These are phyloP conservation scores for Dermatophagoides farinae DNA, from an alignment of 1,140 invertebrate species.

Conservation along the genomic window DNA sequence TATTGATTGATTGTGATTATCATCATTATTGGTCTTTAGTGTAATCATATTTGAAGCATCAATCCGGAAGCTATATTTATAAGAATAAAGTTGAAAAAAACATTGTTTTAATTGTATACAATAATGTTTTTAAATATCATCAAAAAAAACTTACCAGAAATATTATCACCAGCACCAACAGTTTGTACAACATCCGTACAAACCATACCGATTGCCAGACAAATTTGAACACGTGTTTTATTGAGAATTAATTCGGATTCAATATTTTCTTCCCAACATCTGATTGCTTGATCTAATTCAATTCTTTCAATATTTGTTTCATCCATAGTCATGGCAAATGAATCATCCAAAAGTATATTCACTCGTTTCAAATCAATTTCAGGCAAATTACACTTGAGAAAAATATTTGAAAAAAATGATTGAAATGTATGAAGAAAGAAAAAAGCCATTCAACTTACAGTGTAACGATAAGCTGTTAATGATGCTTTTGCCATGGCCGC, in stretches of 20 bases:
- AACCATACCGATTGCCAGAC: slow-evolving; percentile 60
- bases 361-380: slow-evolving; percentile 46
- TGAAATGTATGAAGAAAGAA: not conserved
- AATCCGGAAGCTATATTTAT: slow-evolving; percentile 2
- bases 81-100: not conserved
- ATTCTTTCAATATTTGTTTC: slow-evolving; percentile 24
- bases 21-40: no score
- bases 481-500: slow-evolving; percentile 63
- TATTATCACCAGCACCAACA: slow-evolving; percentile 68
- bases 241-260: not conserved
- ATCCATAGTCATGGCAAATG: slow-evolving; percentile 46
- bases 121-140: not conserved
- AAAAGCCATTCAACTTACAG: slow-evolving; percentile 22
- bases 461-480: slow-evolving; percentile 58
- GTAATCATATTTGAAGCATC: slow-evolving; percentile 7
- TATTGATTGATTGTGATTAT: no score
- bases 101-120: not conserved
- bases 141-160: slow-evolving; percentile 34
- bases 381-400: slow-evolving; percentile 40
- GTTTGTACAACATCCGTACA: slow-evolving; percentile 61
- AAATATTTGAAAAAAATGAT: not conserved
- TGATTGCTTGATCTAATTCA: slow-evolving; percentile 41
- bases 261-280: slow-evolving; percentile 52
- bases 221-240: slow-evolving; percentile 40
- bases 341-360: slow-evolving; percentile 52